phyloP scores from a whole-genome alignment of 2,888 invertebrate genomes.

The Pyrocoelia pectoralis region DNA sequence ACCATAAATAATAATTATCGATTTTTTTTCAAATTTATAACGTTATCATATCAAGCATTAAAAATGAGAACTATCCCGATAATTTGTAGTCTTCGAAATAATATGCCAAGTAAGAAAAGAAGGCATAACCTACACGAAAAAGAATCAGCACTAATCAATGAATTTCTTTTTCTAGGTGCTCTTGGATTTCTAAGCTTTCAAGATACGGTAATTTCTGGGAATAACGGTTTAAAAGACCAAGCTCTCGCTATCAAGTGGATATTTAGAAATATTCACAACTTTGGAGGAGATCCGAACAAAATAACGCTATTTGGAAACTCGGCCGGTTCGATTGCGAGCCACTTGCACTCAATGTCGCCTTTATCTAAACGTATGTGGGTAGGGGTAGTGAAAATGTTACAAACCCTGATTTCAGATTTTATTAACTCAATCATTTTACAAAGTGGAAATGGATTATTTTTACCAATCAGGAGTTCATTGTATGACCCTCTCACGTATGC shows the following conservation, averaged over 20 bases:
- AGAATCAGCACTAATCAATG: too few species aligned
- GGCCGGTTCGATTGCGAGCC: conserved; percentile 2
- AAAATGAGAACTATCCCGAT: too few species aligned
- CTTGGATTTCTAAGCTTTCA: conserved; percentile 19
- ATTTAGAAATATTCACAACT: conserved; percentile 10
- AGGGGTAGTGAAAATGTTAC: too few species aligned
- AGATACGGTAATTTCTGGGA: conserved; percentile 15
- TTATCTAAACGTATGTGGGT: background rate
- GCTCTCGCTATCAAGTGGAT: conserved; percentile 15
- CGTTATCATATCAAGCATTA: too few species aligned
- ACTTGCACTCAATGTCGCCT: background rate
- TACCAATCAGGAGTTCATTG: background rate
- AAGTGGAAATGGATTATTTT: background rate
- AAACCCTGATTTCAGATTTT: conserved; percentile 15
- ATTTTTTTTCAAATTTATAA: too few species aligned
- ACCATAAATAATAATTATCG: too few species aligned
- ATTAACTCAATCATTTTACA: background rate
- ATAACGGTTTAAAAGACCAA: conserved; percentile 20
- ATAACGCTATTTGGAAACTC: conserved; percentile 22
- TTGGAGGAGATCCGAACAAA: conserved; percentile 19
- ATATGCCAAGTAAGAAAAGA: too few species aligned
- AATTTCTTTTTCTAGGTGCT: background rate
- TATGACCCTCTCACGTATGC: background rate
- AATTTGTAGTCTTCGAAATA: too few species aligned
- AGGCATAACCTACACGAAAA: too few species aligned